Conservation (phyloP, 2,113 vertebrate species). For the Odocoileus hemionus region DNA sequence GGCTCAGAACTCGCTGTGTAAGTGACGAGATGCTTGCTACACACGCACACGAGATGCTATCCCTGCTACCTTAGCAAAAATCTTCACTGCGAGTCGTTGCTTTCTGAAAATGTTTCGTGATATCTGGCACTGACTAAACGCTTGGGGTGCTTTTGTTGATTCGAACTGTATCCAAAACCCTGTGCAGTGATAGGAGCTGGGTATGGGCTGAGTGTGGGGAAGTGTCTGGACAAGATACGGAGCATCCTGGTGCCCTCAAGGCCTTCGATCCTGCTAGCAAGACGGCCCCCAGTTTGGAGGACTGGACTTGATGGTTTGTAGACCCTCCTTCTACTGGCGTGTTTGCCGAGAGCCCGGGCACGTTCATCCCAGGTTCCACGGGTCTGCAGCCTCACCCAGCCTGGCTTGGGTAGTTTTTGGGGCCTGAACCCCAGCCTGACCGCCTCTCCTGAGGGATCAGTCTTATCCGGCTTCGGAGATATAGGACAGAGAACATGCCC, state of each 20-base stretch:
- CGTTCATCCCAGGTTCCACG: background rate
- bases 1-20: background rate
- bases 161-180: background rate
- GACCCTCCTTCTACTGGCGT: background rate
- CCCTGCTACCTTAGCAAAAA: rapidly evolving
- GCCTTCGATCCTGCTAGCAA: background rate
- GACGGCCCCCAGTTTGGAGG: background rate
- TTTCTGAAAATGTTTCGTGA: background rate
- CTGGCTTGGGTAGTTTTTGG: background rate
- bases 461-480: background rate
- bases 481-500: rapidly evolving
- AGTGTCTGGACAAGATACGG: no score
- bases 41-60: rapidly evolving
- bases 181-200: rapidly evolving
- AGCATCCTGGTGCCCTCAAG: rapidly evolving
- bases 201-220: rapidly evolving
- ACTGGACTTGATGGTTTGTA: background rate
- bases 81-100: rapidly evolving
- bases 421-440: background rate
- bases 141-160: background rate
- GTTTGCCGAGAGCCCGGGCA: rapidly evolving
- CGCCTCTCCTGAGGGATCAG: background rate
- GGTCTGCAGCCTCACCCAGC: background rate
- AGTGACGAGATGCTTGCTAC: rapidly evolving
- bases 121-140: background rate